Conservation (phyloP, 2,888 invertebrate genomes). For the Nemapogon koenigi region DNA sequence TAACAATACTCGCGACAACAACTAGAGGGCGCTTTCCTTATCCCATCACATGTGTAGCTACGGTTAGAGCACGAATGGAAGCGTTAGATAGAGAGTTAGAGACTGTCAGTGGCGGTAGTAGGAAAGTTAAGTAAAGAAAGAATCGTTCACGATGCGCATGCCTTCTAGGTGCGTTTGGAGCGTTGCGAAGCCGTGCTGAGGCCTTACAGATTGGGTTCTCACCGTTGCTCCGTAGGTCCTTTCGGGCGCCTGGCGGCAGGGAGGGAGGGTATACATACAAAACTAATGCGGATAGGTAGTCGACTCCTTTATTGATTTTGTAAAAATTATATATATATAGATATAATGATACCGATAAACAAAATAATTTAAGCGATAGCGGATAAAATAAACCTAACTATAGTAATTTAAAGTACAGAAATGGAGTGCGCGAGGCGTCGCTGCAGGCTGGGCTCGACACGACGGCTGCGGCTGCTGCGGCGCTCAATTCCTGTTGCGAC, state of each 20-base stretch:
- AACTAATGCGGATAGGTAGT: constrained; percentile 51
- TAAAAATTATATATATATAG: constrained; percentile 49
- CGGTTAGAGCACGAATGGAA: constrained; percentile 52
- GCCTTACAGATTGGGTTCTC: constrained; percentile 59
- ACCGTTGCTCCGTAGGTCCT: constrained; percentile 51
- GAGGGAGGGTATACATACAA: constrained; percentile 30
- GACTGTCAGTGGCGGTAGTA: constrained; percentile 45
- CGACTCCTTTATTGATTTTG: constrained; percentile 55
- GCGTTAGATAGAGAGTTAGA: constrained; percentile 52
- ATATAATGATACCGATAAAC: constrained; percentile 42
- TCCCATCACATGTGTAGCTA: constrained; percentile 68
- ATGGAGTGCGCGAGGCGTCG: constrained; percentile 55
- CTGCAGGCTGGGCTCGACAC: constrained; percentile 54
- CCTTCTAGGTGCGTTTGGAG: constrained; percentile 51
- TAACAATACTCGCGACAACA: constrained; percentile 41
- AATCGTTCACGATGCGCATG: constrained; percentile 37
- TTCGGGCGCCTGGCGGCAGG: constrained; percentile 42
- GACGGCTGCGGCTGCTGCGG: constrained; percentile 46
- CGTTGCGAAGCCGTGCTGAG: constrained; percentile 57
- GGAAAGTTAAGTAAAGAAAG: constrained; percentile 46
- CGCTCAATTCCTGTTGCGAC: constrained; percentile 63
- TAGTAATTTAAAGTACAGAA: constrained; percentile 53
- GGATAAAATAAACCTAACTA: constrained; percentile 64
- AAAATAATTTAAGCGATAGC: constrained; percentile 63
- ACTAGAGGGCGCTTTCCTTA: constrained; percentile 77